These are phyloP conservation scores for Haliclona indistincta DNA, from an alignment of 37 sponge, comb jelly and placozoan genomes.

Conservation along the genomic window DNA sequence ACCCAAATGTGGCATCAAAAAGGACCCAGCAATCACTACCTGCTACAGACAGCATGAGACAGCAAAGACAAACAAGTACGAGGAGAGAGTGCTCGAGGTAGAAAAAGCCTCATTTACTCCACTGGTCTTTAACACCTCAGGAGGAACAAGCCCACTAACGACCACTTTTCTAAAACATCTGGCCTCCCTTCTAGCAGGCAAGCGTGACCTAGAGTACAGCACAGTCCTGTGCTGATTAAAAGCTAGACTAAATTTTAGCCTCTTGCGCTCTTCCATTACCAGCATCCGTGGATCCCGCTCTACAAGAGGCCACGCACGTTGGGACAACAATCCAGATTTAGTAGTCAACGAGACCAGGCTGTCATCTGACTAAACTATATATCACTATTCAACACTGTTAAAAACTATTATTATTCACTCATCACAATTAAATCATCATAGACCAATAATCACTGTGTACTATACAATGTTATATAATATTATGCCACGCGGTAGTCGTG, in stretches of 20 bases:
- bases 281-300: constrained; percentile 10
- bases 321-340: too few species aligned
- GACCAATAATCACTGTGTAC: too few species aligned
- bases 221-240: constrained; percentile 3
- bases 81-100: background rate
- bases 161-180: background rate
- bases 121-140: background rate
- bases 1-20: constrained; percentile 23
- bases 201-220: background rate
- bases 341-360: too few species aligned
- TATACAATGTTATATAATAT: too few species aligned
- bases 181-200: too few species aligned
- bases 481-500: too few species aligned
- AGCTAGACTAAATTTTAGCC: background rate
- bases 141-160: background rate
- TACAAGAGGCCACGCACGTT: background rate
- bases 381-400: too few species aligned
- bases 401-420: too few species aligned
- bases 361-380: too few species aligned
- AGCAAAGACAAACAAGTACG: constrained; percentile 1
- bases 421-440: too few species aligned
- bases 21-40: too few species aligned
- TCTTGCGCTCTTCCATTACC: background rate
- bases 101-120: constrained; percentile 3
- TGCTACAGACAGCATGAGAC: constrained; percentile 10